phyloP scores from a whole-genome alignment of 2,113 vertebrate genomes.

The Chaetorhynchus papuensis region DNA sequence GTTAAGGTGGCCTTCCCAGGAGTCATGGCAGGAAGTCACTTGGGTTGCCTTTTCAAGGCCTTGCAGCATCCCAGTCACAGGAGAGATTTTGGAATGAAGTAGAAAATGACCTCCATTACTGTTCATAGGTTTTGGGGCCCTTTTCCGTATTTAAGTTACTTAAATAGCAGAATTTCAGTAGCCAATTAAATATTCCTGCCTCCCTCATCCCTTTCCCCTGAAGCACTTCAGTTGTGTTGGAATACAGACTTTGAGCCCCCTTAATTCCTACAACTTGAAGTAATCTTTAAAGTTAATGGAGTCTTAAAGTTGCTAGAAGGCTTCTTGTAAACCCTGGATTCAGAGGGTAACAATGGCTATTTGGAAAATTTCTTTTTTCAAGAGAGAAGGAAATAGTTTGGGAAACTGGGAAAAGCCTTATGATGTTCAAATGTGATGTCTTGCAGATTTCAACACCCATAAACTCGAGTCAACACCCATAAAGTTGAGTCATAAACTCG shows the following conservation, averaged over 20 bases:
- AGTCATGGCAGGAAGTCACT: neutral
- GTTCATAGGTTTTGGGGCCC: neutral
- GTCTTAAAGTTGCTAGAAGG: neutral
- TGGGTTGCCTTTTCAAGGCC: neutral
- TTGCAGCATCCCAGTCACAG: neutral
- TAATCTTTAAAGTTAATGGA: neutral
- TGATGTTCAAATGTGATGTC: neutral
- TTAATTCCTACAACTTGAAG: neutral
- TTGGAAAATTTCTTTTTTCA: neutral
- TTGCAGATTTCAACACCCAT: neutral
- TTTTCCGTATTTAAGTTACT: neutral
- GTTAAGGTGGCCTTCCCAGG: fast-evolving
- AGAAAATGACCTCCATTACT: neutral
- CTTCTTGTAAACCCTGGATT: neutral
- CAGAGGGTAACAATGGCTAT: neutral
- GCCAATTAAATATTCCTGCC: neutral
- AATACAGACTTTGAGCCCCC: neutral
- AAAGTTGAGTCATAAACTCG: neutral
- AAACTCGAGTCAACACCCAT: neutral
- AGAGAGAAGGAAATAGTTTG: neutral
- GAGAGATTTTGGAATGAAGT: neutral
- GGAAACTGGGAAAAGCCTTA: neutral
- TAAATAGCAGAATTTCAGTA: neutral
- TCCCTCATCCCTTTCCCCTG: neutral
- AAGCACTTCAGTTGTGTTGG: neutral